These are phyloP conservation scores for Trogon melanurus DNA, from an alignment of 2,113 vertebrate species.

Conservation along the genomic window DNA sequence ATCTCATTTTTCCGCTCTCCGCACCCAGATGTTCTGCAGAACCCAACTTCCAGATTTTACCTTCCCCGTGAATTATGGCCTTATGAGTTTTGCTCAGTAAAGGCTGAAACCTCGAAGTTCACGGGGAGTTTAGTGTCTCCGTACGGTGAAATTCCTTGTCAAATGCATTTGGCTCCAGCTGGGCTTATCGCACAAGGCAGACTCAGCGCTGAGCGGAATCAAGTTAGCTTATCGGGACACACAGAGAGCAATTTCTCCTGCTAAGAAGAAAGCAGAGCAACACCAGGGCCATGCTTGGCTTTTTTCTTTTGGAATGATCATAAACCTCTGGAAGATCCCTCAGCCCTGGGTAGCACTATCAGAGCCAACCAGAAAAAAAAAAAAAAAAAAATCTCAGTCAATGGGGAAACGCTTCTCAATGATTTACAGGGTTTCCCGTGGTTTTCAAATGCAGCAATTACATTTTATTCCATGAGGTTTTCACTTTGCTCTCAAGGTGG, in stretches of 20 bases:
- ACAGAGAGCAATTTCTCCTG: not conserved
- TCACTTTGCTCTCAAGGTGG: not conserved
- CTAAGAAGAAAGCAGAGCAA: not conserved
- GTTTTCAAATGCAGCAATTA: not conserved
- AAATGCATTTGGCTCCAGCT: not conserved
- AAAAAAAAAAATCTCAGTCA: not conserved
- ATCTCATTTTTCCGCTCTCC: not conserved
- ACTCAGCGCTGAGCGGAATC: not conserved
- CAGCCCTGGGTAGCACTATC: not conserved
- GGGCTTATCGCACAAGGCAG: not conserved
- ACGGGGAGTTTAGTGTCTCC: not conserved
- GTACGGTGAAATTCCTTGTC: not conserved
- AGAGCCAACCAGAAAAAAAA: not conserved
- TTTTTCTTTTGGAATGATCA: not conserved
- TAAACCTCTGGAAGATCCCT: not conserved
- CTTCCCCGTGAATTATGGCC: not conserved
- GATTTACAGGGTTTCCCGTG: not conserved
- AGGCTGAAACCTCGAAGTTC: not conserved
- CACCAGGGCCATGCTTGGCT: not conserved
- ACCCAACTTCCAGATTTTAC: not conserved
- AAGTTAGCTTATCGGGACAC: not conserved
- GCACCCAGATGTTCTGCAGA: not conserved
- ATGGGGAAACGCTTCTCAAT: not conserved
- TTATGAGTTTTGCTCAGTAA: not conserved
- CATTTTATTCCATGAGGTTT: not conserved